Base-by-base conservation (phyloP, 2,113 vertebrate genomes). In the Planiliza haematocheilus region DNA sequence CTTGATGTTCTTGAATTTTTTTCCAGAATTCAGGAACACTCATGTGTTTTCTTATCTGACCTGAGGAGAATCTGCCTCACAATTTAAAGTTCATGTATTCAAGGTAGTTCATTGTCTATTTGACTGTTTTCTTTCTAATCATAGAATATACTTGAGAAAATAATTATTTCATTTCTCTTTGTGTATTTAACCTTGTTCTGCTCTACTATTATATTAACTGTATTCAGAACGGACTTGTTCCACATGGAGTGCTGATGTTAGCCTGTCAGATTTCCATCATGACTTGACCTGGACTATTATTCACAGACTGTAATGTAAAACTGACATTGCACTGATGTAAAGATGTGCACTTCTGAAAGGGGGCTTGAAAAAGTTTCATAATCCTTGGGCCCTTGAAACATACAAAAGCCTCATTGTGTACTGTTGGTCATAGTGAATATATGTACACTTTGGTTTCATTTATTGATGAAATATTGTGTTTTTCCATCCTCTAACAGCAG, bases 401-500 rank as follows among this genome's bases (percentile, higher is more conserved):
- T n/a, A 55, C 10, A 37, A 52, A 69, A 70, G 34, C 7, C 34
- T 10, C 7, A 4, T 5, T 70, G 10, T 59, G 34, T 1, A 39
- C 10, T 6, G 8, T 1, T 30, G 7, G 10, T 8, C n/a, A 46
- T 16, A 6, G 43, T 52, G 34, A 17, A 43, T 36, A 8, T 39
- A 49, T 42, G 13, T 56, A 49, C 10, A 36, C 39, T 30, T 43
- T 58, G 14, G 2, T n/a, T 57, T 75, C n/a, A 17, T 52, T 67
- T 60, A 51, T 45, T 24, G 11, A 1, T 17, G 8, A 24, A 12
- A 18, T 17, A 1, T 18, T 1, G 13, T 51, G 42, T 7, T 10
- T n/a, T 20, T 21, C 7, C 17, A 8, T 2, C 21, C 24, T 12
- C 6, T 4, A 49, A 37, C 41, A 64, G 37, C 58, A 51, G 21